Base-by-base conservation (phyloP, 1,140 invertebrate genomes). In the Macrotrachela quadricornifera region DNA sequence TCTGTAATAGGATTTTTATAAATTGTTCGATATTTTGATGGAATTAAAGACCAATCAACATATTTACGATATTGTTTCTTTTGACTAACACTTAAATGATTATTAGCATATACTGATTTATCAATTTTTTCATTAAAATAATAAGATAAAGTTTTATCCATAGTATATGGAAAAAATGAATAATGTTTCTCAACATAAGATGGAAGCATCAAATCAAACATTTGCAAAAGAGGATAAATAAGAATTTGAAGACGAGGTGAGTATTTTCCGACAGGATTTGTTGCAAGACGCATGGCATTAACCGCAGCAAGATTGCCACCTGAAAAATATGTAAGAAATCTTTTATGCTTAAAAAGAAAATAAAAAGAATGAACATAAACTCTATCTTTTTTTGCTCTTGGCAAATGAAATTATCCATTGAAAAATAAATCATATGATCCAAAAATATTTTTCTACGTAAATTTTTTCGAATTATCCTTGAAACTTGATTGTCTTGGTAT, bases 161-260 rank as follows among this genome's bases (percentile, higher is more conserved):
- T 47, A 6, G 21, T 53, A 6, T 44, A 44, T 3, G 46, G 45
- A 13, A 53, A 46, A 15, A 44, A 17, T 37, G 46, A 40, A 38
- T 13, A 38, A 30, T 46, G 36, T 47, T 47, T 47, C 18, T 39
- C 12, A 15, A 10, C 13, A 44, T 53, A 53, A 18, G 51, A 53
- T 17, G 51, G 51, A 10, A 53, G 15, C 13, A 44, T 53, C 37
- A 53, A 47, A 42, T 53, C 51, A 39, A 53, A 53, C 39, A 53
- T 40, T 21, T 53, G 51, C 21, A 53, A 47, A n/a, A 53, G 17
- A 11, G 51, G 51, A 53, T 53, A 53, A 16, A 53, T 47, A 17
- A 53, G 42, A 11, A 53, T 44, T 53, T 53, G 51, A 14, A 53
- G 21, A 13, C 44, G 46, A 10, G 51, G 51, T 13, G 40, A 47